Percentiles rank a stretch among this genome's conserved stretches.
phyloP scores from a whole-genome alignment of 1,140 invertebrate species.

The Drosophila nasuta region DNA sequence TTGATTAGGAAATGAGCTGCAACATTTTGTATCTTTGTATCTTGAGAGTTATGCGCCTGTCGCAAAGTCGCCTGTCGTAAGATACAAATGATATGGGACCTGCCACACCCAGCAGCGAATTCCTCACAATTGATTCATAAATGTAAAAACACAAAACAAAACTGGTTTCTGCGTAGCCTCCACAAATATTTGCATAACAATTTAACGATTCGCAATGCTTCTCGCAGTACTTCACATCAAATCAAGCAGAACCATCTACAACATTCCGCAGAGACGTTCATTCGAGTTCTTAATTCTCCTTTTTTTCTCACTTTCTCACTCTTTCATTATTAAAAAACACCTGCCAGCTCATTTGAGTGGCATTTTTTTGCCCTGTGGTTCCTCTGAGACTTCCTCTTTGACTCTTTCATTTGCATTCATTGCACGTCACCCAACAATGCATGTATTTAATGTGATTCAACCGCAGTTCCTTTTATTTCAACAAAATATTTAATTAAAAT shows the following conservation, averaged over 20 bases:
- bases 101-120: slow-evolving; percentile 64
- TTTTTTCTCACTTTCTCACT: not conserved
- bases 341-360: slow-evolving; percentile 27
- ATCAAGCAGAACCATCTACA: slow-evolving; percentile 66
- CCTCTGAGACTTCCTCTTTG: slow-evolving; percentile 3
- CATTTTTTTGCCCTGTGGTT: slow-evolving; percentile 22
- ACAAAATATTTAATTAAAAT: slow-evolving; percentile 11
- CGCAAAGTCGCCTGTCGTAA: not conserved
- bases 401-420: slow-evolving; percentile 29
- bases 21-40: slow-evolving; percentile 15
- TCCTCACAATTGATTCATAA: slow-evolving; percentile 72
- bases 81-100: slow-evolving; percentile 8
- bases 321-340: slow-evolving; percentile 17
- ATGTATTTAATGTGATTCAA: slow-evolving; percentile 1
- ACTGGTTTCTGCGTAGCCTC: slow-evolving; percentile 52
- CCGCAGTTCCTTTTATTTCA: not conserved
- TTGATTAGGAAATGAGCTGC: slow-evolving; percentile 45
- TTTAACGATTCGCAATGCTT: slow-evolving; percentile 25
- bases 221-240: slow-evolving; percentile 58
- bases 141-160: slow-evolving; percentile 38
- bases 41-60: slow-evolving; percentile 10
- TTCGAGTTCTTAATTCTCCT: slow-evolving; percentile 43
- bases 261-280: slow-evolving; percentile 48
- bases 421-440: not conserved
- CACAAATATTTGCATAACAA: slow-evolving; percentile 50